phyloP scores from a whole-genome alignment of 1,140 invertebrate genomes.

The Eupeodes corollae region DNA sequence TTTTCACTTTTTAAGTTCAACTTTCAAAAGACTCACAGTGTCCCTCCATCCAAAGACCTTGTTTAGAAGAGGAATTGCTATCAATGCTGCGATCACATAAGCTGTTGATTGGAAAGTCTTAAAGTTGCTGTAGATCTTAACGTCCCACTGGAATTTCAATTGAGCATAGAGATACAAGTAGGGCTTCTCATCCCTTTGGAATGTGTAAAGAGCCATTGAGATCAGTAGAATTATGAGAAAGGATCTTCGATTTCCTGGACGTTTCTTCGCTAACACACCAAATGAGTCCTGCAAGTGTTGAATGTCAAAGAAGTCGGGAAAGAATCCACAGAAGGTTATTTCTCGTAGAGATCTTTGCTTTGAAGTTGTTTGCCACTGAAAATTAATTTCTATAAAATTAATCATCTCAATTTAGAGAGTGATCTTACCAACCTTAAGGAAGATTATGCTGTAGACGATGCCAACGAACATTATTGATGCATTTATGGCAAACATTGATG shows the following conservation, averaged over 20 bases:
- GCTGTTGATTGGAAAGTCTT: constrained; percentile 54
- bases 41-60: constrained; percentile 52
- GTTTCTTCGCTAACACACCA: constrained; percentile 43
- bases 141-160: constrained; percentile 54
- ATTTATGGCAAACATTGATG: constrained; percentile 60
- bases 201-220: constrained; percentile 62
- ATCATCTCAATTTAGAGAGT: not conserved
- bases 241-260: constrained; percentile 43
- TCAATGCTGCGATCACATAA: constrained; percentile 52
- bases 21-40: constrained; percentile 37
- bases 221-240: constrained; percentile 53
- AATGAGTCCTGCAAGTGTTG: constrained; percentile 51
- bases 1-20: not conserved
- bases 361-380: constrained; percentile 53
- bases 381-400: not conserved
- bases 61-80: constrained; percentile 56
- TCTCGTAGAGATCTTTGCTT: constrained; percentile 46
- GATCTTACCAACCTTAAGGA: constrained; percentile 18
- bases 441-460: constrained; percentile 49
- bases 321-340: constrained; percentile 43
- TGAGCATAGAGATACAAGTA: constrained; percentile 57
- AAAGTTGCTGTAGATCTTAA: constrained; percentile 50
- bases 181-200: constrained; percentile 62
- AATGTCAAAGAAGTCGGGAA: constrained; percentile 58
- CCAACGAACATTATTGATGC: constrained; percentile 45